Evolutionary conservation across 2,797 vertebrate genomes (phyloP), one percentile per base, ranked within the genome.

Genomic region (Rachycentron canadum): DNA sequence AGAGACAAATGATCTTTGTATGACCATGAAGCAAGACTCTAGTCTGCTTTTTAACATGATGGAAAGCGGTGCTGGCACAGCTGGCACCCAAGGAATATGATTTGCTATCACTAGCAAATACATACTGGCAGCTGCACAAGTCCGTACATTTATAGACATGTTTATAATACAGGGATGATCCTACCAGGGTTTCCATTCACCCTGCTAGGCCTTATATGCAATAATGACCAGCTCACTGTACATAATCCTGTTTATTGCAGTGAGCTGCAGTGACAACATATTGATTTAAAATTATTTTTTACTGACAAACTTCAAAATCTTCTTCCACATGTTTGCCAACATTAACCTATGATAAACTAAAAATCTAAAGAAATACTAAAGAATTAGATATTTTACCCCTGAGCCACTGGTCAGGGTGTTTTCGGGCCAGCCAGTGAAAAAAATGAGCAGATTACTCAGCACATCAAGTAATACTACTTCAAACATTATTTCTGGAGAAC

Each of bases 81-180:
- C 80, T 69, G 83, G 69, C 55, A 41, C 59, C 25, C 50, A 19
- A 73, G 65, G 50, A 74, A 66, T 30, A 52, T 43, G 11, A 28
- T 83, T 83, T 77, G 47, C 64, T 72, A 52, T 86, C 61, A 11
- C 34, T 14, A 40, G 69, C 67, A 76, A 69, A 88, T 77, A 64
- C 53, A 45, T 32, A 5, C 64, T 79, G 69, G 16, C 71, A 52
- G 83, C 79, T 45, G 32, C 55, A 69, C 61, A 58, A 40, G 59
- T 69, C 32, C 72, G 41, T 43, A 45, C 82, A 47, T 82, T 59
- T 72, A 69, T 66, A 40, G 74, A 81, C 76, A 36, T 86, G 79
- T 90, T 88, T 81, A 85, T 82, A 87, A 56, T 81, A 4, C 36
- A 43, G 53, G 71, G 91, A 90, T 89, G 89, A 92, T 91, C 88